phyloP scores from a whole-genome alignment of 1,140 invertebrate genomes.

The Camponotus floridanus region DNA sequence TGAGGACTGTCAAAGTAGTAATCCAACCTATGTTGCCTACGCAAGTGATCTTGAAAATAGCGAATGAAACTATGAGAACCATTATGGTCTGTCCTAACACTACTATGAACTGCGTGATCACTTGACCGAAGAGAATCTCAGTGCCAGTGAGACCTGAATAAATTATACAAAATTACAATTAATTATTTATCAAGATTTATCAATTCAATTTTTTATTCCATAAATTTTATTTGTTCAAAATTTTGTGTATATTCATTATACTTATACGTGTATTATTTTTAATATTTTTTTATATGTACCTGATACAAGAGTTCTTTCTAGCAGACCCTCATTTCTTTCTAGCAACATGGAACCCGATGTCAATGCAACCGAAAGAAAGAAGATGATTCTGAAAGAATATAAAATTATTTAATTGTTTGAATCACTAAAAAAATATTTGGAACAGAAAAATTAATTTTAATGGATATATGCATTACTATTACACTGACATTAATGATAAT shows the following conservation, averaged over 20 bases:
- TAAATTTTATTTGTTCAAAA: not conserved
- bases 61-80: constrained; percentile 93
- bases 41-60: constrained; percentile 93
- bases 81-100: constrained; percentile 94
- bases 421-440: not conserved
- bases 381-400: constrained; percentile 92
- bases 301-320: constrained; percentile 95
- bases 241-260: not conserved
- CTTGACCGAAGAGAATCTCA: constrained; percentile 94
- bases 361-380: constrained; percentile 96
- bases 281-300: constrained; percentile 85
- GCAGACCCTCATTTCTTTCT: constrained; percentile 95
- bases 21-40: constrained; percentile 93
- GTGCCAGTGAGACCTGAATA: constrained; percentile 82
- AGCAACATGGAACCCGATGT: constrained; percentile 96
- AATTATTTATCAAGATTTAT: constrained; percentile 2
- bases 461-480: not conserved
- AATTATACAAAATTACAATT: not conserved
- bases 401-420: not conserved
- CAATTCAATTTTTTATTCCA: not conserved
- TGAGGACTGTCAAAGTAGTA: constrained; percentile 91
- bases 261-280: not conserved
- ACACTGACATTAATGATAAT: not conserved
- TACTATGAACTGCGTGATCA: constrained; percentile 95
- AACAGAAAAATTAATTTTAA: not conserved